Percentiles rank a stretch among this genome's conserved stretches.
phyloP scores from a whole-genome alignment of 2,797 vertebrate species.

The Artibeus jamaicensis region DNA sequence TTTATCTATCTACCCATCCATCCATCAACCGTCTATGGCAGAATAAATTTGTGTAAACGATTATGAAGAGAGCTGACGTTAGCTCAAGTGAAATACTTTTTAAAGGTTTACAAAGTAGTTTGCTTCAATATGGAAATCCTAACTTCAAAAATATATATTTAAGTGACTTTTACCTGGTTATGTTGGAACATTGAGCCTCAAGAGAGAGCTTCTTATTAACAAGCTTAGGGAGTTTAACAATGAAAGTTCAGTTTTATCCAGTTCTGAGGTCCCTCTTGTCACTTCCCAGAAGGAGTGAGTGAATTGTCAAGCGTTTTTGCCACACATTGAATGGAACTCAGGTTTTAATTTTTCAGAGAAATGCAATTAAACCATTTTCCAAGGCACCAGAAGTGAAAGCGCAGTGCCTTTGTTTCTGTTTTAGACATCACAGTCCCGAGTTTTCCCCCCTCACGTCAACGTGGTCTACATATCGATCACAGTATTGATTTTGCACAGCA shows the following conservation, averaged over 20 bases:
- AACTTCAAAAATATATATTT: neutral
- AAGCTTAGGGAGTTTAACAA: neutral
- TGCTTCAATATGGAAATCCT: neutral
- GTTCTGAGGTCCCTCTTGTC: neutral
- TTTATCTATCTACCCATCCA: neutral
- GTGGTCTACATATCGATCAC: neutral
- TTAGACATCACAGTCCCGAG: neutral
- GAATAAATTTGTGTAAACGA: slow-evolving; percentile 17
- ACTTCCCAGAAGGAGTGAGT: neutral
- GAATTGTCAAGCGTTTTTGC: neutral
- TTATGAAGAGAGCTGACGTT: neutral
- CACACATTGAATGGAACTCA: neutral
- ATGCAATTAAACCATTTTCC: neutral
- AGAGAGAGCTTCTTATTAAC: neutral
- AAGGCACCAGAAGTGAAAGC: neutral
- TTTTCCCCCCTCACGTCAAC: neutral
- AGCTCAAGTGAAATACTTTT: neutral
- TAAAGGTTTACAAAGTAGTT: neutral
- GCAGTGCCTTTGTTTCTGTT: neutral
- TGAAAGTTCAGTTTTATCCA: neutral
- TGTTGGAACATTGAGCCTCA: neutral
- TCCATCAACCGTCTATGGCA: neutral
- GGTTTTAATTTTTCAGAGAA: slow-evolving; percentile 31
- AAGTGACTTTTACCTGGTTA: neutral
- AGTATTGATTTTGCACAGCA: neutral